Evolutionary conservation across 2,888 invertebrate genomes (phyloP), one percentile per base, ranked within the genome.

Genomic region (Hypercompe scribonia): DNA sequence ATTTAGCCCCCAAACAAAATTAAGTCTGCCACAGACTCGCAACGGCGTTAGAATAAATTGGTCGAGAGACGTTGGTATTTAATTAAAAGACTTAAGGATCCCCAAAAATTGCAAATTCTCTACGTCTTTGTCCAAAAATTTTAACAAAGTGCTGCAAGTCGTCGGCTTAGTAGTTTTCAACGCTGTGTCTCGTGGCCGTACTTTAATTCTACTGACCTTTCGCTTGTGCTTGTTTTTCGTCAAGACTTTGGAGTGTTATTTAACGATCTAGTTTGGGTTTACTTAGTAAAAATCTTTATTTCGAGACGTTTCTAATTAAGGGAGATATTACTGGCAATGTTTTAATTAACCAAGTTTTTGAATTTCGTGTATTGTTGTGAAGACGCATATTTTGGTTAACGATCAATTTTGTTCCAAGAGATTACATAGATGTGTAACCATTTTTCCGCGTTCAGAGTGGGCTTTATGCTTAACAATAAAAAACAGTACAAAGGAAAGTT

Each of bases 1-100:
- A 74, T 81, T 81, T 76, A 83, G 73, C 74, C 75, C 50, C 69
- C 72, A 76, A 78, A 81, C 74, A 78, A 78, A 81, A 85, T 85
- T 81, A 84, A 80, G 72, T 50, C 64, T 61, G 74, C 78, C 74
- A 68, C 78, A 78, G 71, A 63, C 61, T 72, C 68, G 28, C 28
- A 66, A 54, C 70, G 58, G 70, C 64, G 64, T 73, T 65, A 66
- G 36, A 72, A 79, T 78, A 76, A 78, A 82, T 81, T 84, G 74
- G 70, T 77, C 63, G 72, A 28, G 61, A 74, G 77, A 64, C 72
- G 70, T 73, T 70, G 58, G 67, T 76, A 76, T 79, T 78, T 75
- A 79, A 83, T 82, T 78, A 77, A 80, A 76, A 72, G 42, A 65
- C 71, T 68, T 66, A 64, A 39, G 10, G 63, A 64, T 28, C 18